A percentile compares a stretch with the other conserved stretches of the same genome.
phyloP scores from a whole-genome alignment of 1,140 invertebrate species.

The Pseudobourletiella spinata region DNA sequence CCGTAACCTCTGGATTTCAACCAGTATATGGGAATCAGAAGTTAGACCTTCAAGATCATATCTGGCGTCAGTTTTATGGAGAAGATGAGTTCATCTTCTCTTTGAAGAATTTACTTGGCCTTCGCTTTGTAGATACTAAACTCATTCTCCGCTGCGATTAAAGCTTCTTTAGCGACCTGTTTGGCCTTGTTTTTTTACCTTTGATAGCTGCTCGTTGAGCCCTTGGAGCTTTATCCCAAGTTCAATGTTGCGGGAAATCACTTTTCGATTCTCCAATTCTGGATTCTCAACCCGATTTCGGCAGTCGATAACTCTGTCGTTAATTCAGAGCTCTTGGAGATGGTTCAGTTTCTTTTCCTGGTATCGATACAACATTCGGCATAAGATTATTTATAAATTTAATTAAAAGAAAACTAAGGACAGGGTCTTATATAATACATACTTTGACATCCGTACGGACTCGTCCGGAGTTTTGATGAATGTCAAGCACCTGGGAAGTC shows the following conservation, averaged over 20 bases:
- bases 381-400: no score
- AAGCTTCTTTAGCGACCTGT: constrained; percentile 13
- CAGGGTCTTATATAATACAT: no score
- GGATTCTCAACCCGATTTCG: constrained; percentile 23
- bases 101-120: constrained; percentile 31
- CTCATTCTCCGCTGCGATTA: constrained; percentile 20
- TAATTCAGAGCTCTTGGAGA: constrained; percentile 12
- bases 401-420: no score
- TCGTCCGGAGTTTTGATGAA: neutral
- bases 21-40: constrained; percentile 2
- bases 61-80: neutral
- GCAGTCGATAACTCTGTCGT: constrained; percentile 11
- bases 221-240: constrained; percentile 2
- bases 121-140: constrained; percentile 30
- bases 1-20: constrained; percentile 26
- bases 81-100: constrained; percentile 32
- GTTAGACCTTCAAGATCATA: neutral
- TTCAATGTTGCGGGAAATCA: constrained; percentile 8
- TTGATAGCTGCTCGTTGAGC: neutral
- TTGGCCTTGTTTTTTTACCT: constrained; percentile 17
- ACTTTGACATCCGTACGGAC: neutral
- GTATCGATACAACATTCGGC: no score
- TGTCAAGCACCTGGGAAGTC: neutral
- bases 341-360: constrained; percentile 18
- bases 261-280: constrained; percentile 24